These are phyloP conservation scores for Pitangus sulphuratus DNA, from an alignment of 2,797 vertebrate genomes.

Conservation along the genomic window DNA sequence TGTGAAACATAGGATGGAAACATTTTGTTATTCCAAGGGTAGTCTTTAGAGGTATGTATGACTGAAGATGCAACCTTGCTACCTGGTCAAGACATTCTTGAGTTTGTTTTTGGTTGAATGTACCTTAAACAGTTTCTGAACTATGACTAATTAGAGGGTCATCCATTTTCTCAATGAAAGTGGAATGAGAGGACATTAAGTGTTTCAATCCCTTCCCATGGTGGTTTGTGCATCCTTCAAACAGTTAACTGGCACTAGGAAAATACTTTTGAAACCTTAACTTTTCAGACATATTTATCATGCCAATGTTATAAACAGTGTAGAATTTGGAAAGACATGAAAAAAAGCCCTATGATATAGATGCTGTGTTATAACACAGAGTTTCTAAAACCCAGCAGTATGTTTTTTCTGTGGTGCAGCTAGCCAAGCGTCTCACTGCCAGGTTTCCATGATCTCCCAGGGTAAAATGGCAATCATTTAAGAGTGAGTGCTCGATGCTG, in stretches of 20 bases:
- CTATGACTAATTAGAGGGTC: background rate
- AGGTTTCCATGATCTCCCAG: constrained; percentile 39
- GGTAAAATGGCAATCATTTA: constrained; percentile 12
- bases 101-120: background rate
- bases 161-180: background rate
- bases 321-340: background rate
- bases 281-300: background rate
- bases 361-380: background rate
- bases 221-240: background rate
- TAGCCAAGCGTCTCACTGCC: background rate
- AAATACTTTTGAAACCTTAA: background rate
- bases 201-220: background rate
- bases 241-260: background rate
- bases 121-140: background rate
- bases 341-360: background rate
- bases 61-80: background rate
- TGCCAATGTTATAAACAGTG: background rate
- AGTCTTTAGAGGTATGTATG: background rate
- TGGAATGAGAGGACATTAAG: background rate
- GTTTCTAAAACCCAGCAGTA: background rate
- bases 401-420: background rate
- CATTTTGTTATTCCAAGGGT: background rate
- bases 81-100: background rate
- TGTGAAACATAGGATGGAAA: background rate
- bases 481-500: background rate